These are phyloP conservation scores for Plagodis dolabraria DNA, from an alignment of 2,888 invertebrate genomes.

Conservation along the genomic window DNA sequence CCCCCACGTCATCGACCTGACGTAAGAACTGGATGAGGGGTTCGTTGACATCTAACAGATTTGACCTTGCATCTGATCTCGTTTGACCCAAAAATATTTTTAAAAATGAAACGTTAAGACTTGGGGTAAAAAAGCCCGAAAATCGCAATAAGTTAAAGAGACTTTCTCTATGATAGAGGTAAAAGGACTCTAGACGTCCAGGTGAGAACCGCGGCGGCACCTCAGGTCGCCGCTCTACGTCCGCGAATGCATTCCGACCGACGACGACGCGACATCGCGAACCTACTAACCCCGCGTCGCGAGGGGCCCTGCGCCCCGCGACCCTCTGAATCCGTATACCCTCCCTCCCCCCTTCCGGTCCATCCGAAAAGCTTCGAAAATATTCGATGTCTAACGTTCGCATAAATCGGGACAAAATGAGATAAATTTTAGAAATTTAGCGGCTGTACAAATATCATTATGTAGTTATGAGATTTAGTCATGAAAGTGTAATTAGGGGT, in stretches of 20 bases:
- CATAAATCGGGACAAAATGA: slow-evolving; percentile 58
- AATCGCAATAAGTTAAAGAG: slow-evolving; percentile 36
- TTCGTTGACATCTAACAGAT: slow-evolving; percentile 79
- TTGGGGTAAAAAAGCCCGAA: not conserved
- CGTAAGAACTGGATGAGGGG: slow-evolving; percentile 74
- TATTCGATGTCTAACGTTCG: slow-evolving; percentile 75
- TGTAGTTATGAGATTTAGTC: slow-evolving; percentile 47
- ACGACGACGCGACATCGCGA: slow-evolving; percentile 82
- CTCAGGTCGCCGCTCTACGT: slow-evolving; percentile 82
- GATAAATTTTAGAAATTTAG: slow-evolving; percentile 52
- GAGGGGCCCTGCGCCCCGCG: slow-evolving; percentile 80
- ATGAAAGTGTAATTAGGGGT: slow-evolving; percentile 59
- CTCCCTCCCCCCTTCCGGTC: slow-evolving; percentile 74
- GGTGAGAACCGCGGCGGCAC: slow-evolving; percentile 78
- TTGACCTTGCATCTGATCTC: slow-evolving; percentile 77
- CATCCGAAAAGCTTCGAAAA: slow-evolving; percentile 81
- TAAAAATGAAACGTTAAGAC: slow-evolving; percentile 9
- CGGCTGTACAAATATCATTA: slow-evolving; percentile 42
- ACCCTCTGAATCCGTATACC: slow-evolving; percentile 77
- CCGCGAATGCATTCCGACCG: slow-evolving; percentile 84
- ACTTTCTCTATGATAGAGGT: slow-evolving; percentile 60
- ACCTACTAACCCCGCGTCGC: slow-evolving; percentile 83
- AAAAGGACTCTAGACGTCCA: slow-evolving; percentile 68
- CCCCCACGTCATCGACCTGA: slow-evolving; percentile 80
- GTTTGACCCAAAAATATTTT: slow-evolving; percentile 69